These are phyloP conservation scores for Drosophila saltans DNA, from an alignment of 1,140 invertebrate species.

Conservation along the genomic window DNA sequence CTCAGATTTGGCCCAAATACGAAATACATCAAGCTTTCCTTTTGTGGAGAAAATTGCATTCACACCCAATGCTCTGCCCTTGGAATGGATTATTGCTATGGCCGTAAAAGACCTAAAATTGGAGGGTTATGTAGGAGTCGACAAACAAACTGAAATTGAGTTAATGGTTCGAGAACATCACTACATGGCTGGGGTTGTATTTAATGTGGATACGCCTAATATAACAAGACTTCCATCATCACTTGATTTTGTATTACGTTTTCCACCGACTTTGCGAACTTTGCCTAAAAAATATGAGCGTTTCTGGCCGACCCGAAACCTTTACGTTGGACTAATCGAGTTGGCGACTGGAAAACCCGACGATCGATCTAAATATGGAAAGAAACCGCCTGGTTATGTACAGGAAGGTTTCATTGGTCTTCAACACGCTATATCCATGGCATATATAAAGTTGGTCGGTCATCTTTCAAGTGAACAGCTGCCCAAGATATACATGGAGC, in stretches of 20 bases:
- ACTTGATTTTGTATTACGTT: constrained; percentile 27
- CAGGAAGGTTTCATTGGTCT: constrained; percentile 42
- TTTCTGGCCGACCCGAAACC: constrained; percentile 22
- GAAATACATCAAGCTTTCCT: background rate
- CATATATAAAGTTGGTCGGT: constrained; percentile 4
- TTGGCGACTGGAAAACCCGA: background rate
- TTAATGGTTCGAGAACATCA: background rate
- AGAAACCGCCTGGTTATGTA: constrained; percentile 25
- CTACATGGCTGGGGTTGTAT: constrained; percentile 22
- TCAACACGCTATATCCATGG: constrained; percentile 45
- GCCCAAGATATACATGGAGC: constrained; percentile 13
- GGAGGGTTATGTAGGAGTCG: background rate
- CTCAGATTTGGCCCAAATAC: background rate
- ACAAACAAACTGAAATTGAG: background rate
- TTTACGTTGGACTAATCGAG: constrained; percentile 4
- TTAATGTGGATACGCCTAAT: background rate
- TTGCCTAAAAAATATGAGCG: background rate
- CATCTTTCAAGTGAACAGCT: background rate
- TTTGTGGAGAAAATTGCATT: background rate
- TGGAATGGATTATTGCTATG: background rate
- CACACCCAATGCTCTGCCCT: constrained; percentile 8
- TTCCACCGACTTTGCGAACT: constrained; percentile 16
- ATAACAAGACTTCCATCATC: constrained; percentile 11
- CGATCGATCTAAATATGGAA: background rate
- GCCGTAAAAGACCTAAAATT: background rate